Conservation (phyloP, 1,140 invertebrate genomes). For the Listronotus oregonensis region DNA sequence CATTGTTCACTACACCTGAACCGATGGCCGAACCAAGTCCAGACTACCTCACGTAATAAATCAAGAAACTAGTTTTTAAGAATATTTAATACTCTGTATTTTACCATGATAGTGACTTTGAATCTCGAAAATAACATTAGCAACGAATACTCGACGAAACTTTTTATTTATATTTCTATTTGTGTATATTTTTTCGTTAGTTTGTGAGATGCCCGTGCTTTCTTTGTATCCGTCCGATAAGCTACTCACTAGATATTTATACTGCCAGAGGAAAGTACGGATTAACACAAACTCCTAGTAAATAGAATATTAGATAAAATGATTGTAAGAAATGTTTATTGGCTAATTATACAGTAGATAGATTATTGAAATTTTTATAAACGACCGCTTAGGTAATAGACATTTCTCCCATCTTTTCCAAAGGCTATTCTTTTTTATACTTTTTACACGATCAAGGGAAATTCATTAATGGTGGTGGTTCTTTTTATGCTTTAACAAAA, state of each 20-base stretch:
- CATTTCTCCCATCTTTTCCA: constrained; percentile 54
- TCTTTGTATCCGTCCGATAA: constrained; percentile 43
- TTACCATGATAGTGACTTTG: constrained; percentile 21
- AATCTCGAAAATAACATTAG: constrained; percentile 20
- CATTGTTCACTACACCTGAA: constrained; percentile 85
- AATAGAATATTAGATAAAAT: constrained; percentile 25
- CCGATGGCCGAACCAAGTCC: constrained; percentile 78
- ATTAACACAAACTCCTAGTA: constrained; percentile 13
- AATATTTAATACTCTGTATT: constrained; percentile 39
- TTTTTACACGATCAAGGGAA: constrained; percentile 49
- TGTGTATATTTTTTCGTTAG: constrained; percentile 40
- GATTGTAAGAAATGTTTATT: constrained; percentile 40
- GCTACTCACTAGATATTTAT: constrained; percentile 46
- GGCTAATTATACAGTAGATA: constrained; percentile 17
- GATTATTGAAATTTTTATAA: constrained; percentile 10
- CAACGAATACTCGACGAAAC: constrained; percentile 39
- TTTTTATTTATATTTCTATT: constrained; percentile 39
- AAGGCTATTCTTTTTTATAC: constrained; percentile 44
- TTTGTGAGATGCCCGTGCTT: constrained; percentile 21
- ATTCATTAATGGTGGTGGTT: constrained; percentile 53
- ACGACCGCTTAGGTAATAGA: constrained; percentile 33
- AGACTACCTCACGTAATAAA: constrained; percentile 70
- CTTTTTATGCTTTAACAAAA: constrained; percentile 37
- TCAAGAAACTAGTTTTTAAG: constrained; percentile 37
- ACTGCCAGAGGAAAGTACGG: constrained; percentile 42